A percentile compares a stretch with the other conserved stretches of the same genome.
phyloP scores from a whole-genome alignment of 30 jellyfish, hydroid and myxozoan species.

The Mastigias papua region DNA sequence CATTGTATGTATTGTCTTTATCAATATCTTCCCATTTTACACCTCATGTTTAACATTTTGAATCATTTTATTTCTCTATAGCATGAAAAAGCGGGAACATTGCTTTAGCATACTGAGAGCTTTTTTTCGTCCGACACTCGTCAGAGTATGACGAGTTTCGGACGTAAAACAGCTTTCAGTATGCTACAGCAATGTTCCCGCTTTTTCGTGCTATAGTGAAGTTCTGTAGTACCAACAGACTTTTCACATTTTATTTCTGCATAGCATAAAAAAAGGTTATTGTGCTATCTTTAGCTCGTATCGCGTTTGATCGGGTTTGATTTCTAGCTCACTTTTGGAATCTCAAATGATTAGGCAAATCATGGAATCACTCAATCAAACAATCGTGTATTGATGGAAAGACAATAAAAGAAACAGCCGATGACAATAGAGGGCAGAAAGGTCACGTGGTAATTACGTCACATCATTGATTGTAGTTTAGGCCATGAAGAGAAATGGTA shows the following conservation, averaged over 20 bases:
- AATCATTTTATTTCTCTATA: too few species aligned
- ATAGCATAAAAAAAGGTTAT: too few species aligned
- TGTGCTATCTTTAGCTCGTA: too few species aligned
- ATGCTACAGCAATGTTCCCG: background rate
- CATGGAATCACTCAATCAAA: background rate
- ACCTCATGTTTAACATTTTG: too few species aligned
- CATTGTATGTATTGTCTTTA: too few species aligned
- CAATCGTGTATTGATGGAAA: background rate
- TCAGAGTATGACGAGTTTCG: background rate
- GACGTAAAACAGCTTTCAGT: background rate
- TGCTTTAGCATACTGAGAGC: too few species aligned
- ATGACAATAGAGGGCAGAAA: constrained; percentile 34
- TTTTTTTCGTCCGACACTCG: background rate
- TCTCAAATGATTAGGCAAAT: background rate
- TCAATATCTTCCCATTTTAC: too few species aligned
- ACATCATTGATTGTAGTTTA: constrained; percentile 55
- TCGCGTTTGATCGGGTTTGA: too few species aligned
- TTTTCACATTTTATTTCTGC: background rate
- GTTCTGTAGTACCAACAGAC: background rate
- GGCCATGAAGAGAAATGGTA: constrained; percentile 32
- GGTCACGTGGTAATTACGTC: constrained; percentile 62
- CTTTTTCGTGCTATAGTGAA: background rate
- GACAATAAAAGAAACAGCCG: background rate
- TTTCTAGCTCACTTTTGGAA: too few species aligned
- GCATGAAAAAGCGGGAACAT: too few species aligned